These are phyloP conservation scores for Mycetomoellerius zeteki DNA, from an alignment of 1,140 invertebrate genomes.

Conservation along the genomic window DNA sequence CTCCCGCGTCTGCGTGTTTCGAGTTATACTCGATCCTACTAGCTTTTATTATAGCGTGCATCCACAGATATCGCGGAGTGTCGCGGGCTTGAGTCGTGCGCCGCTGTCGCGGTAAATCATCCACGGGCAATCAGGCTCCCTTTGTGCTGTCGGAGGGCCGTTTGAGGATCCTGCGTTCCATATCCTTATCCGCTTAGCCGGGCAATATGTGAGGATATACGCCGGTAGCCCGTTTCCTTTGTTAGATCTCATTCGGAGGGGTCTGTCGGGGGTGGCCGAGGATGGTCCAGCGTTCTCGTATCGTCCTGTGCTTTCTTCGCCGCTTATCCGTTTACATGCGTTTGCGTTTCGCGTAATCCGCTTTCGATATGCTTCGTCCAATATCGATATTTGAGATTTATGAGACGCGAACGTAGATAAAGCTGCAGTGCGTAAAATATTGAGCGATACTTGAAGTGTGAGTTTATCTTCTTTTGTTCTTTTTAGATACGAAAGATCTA, in stretches of 20 bases:
- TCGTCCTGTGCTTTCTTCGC: conserved; percentile 37
- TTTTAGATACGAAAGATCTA: neutral
- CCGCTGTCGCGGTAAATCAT: conserved; percentile 71
- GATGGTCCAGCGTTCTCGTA: conserved; percentile 17
- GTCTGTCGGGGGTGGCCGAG: neutral
- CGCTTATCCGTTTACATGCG: conserved; percentile 38
- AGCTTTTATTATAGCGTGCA: conserved; percentile 65
- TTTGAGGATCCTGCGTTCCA: conserved; percentile 54
- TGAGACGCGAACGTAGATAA: conserved; percentile 9
- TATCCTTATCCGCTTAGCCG: conserved; percentile 66
- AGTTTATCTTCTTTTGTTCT: neutral
- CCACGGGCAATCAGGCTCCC: conserved; percentile 58
- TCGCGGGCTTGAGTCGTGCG: conserved; percentile 12
- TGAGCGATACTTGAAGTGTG: neutral
- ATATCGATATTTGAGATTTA: conserved; percentile 51
- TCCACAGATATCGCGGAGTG: conserved; percentile 61
- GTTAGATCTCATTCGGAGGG: conserved; percentile 47
- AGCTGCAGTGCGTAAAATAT: neutral
- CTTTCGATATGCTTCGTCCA: conserved; percentile 1
- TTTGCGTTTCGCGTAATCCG: conserved; percentile 55
- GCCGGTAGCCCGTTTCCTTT: conserved; percentile 54
- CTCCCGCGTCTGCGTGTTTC: neutral
- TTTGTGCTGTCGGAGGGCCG: conserved; percentile 63
- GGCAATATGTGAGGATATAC: conserved; percentile 59
- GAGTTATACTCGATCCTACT: conserved; percentile 15